Evolutionary conservation across 1,140 invertebrate genomes (phyloP).

Genomic region (Cyclargus thomasi): DNA sequence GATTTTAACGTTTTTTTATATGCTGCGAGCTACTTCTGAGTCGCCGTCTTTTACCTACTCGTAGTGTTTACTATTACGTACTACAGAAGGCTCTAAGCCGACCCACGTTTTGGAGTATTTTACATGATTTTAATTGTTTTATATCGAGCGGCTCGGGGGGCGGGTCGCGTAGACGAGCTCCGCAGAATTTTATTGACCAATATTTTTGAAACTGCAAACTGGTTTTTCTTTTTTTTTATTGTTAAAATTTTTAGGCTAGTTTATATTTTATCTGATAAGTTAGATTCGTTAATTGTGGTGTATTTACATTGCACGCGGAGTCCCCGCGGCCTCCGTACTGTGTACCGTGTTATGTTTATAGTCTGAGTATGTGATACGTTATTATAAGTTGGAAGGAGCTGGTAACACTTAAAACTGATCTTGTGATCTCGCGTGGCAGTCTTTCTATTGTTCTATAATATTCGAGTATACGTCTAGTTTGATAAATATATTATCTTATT

Average conservation of each 20-base stretch:
- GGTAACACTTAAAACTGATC: conserved; percentile 41
- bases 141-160: conserved; percentile 19
- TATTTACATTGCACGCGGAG: conserved; percentile 67
- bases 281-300: conserved; percentile 74
- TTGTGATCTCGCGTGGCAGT: conserved; percentile 22
- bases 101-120: conserved; percentile 69
- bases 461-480: conserved; percentile 30
- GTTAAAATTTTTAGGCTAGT: conserved; percentile 75
- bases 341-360: conserved; percentile 54
- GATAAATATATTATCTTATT: conserved; percentile 26
- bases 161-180: conserved; percentile 72
- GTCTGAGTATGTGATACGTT: conserved; percentile 71
- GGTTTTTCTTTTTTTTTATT: conserved; percentile 61
- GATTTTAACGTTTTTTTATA: conserved; percentile 73
- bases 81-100: conserved; percentile 61
- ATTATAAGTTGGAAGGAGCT: conserved; percentile 43
- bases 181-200: conserved; percentile 71
- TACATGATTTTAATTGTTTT: conserved; percentile 66
- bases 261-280: conserved; percentile 71
- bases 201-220: conserved; percentile 62
- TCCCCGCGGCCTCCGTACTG: conserved; percentile 47
- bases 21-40: conserved; percentile 75
- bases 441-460: conserved; percentile 23
- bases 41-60: conserved; percentile 67
- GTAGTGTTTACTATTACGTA: conserved; percentile 45